Conservation (phyloP, 2,113 vertebrate species). For the Onychorhynchus coronatus region DNA sequence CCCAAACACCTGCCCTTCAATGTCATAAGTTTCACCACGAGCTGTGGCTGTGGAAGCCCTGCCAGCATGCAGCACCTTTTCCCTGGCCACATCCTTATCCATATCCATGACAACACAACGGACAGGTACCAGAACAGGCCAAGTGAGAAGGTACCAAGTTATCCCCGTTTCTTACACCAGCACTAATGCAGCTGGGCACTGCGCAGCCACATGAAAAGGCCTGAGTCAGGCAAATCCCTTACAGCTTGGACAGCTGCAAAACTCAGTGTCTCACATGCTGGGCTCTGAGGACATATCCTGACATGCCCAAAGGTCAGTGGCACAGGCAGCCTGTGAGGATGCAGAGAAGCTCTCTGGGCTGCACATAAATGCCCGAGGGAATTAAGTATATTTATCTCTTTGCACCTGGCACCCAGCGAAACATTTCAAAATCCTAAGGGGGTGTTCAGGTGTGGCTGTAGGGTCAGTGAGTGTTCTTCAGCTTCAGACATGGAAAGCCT, state of each 20-base stretch:
- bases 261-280: background rate
- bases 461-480: background rate
- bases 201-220: background rate
- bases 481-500: background rate
- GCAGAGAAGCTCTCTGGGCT: background rate
- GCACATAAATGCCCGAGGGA: background rate
- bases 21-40: background rate
- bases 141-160: background rate
- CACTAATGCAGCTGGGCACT: background rate
- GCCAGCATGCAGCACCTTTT: background rate
- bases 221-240: background rate
- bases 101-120: background rate
- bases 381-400: background rate
- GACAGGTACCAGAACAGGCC: background rate
- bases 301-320: background rate
- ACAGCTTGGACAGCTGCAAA: background rate
- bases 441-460: background rate
- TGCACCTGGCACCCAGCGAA: background rate
- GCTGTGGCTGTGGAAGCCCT: background rate
- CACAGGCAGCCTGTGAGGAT: background rate
- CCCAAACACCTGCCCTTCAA: background rate
- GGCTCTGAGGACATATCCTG: background rate
- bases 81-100: background rate
- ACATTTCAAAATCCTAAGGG: background rate
- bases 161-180: background rate